Conservation (phyloP, 1,140 invertebrate species). For the Drosophila albomicans region DNA sequence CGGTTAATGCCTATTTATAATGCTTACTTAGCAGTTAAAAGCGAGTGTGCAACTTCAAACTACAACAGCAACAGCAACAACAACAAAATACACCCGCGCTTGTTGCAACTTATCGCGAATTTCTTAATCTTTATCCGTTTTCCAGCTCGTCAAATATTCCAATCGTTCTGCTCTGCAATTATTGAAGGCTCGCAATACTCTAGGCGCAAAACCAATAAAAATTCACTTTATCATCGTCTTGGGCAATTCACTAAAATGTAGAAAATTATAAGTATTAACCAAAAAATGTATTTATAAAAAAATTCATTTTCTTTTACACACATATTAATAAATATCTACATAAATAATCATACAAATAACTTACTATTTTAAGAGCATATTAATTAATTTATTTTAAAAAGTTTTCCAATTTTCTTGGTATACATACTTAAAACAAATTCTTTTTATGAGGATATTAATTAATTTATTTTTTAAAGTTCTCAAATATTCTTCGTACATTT, state of each 20-base stretch:
- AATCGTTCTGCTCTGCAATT: slow-evolving; percentile 26
- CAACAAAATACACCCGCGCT: slow-evolving; percentile 36
- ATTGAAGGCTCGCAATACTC: slow-evolving; percentile 7
- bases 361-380: no score
- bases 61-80: slow-evolving; percentile 12
- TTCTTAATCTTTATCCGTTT: slow-evolving; percentile 58
- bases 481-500: no score
- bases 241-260: neutral
- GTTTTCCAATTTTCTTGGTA: no score
- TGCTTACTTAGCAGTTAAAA: slow-evolving; percentile 28
- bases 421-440: no score
- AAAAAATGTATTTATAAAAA: no score
- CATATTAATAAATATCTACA: no score
- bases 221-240: slow-evolving; percentile 1
- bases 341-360: no score
- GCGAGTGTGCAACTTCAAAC: slow-evolving; percentile 35
- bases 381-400: no score
- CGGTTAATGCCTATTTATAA: slow-evolving; percentile 56
- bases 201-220: slow-evolving; percentile 2
- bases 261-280: neutral
- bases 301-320: no score
- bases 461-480: no score
- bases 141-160: slow-evolving; percentile 50
- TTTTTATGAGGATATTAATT: no score
- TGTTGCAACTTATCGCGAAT: slow-evolving; percentile 45